Conservation (phyloP, 2,797 vertebrate species). For the Scyliorhinus canicula region DNA sequence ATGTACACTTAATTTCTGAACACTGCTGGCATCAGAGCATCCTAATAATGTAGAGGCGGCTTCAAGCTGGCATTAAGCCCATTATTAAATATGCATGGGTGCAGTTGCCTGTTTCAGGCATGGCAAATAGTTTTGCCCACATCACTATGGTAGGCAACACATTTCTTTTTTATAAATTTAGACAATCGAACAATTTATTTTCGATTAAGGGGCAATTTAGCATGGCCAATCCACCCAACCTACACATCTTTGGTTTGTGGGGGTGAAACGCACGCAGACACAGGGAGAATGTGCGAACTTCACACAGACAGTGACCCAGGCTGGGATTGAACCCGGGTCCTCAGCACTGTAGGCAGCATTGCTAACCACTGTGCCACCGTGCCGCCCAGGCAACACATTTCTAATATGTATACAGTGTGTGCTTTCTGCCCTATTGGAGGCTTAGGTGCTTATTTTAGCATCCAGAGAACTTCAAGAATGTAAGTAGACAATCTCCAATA, state of each 20-base stretch:
- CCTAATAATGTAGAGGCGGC: neutral
- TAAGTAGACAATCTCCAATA: neutral
- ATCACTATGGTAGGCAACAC: neutral
- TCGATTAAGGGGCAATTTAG: no score
- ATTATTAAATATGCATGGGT: neutral
- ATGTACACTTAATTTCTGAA: neutral
- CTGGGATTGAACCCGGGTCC: no score
- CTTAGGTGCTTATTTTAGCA: neutral
- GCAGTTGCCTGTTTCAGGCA: neutral
- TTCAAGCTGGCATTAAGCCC: neutral
- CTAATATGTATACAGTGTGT: neutral
- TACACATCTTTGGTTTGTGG: no score
- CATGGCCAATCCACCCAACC: no score
- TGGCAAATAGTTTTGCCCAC: neutral
- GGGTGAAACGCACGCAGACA: no score
- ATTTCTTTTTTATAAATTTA: no score
- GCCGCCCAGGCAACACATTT: no score
- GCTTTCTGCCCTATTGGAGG: neutral
- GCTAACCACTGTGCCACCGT: no score
- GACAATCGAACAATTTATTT: no score
- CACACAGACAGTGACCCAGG: no score
- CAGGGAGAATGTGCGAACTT: no score
- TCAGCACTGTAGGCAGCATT: no score
- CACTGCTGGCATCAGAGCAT: neutral
- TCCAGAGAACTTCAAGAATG: neutral